phyloP scores from a whole-genome alignment of 92 coral and sea anemone genomes.

The Galaxea fascicularis region DNA sequence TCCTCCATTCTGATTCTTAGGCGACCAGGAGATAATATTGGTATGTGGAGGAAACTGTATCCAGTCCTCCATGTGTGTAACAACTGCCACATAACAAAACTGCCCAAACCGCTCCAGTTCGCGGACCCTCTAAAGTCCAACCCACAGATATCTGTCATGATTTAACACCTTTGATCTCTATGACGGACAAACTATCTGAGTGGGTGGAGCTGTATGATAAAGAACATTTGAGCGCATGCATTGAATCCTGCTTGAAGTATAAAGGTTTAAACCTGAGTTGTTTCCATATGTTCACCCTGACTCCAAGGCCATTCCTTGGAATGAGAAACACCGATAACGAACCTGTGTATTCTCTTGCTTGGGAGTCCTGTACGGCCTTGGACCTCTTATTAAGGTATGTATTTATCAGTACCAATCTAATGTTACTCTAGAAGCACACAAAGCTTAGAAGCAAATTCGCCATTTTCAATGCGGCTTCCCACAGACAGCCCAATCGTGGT shows the following conservation, averaged over 20 bases:
- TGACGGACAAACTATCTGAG: conserved; percentile 1
- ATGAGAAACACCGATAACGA: not conserved
- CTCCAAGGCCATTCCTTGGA: conserved; percentile 14
- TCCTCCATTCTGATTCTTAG: not conserved
- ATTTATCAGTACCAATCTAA: not conserved
- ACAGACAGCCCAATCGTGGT: no score
- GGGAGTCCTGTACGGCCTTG: conserved; percentile 6
- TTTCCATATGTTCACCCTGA: not conserved
- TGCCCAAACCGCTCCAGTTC: not conserved
- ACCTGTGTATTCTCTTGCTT: not conserved
- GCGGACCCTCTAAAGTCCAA: not conserved
- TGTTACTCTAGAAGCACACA: no score
- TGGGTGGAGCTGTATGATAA: conserved; percentile 7
- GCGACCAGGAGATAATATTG: conserved; percentile 5
- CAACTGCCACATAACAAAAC: not conserved
- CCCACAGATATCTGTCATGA: not conserved
- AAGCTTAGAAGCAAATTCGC: no score
- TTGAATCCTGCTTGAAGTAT: not conserved
- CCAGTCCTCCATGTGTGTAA: not conserved
- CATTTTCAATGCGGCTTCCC: no score
- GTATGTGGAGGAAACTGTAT: not conserved
- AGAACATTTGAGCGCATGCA: not conserved
- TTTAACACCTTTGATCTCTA: not conserved
- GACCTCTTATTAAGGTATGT: conserved; percentile 4
- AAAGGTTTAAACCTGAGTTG: not conserved